These are phyloP conservation scores for Drosophila bifasciata DNA, from an alignment of 1,140 invertebrate genomes.

Conservation along the genomic window DNA sequence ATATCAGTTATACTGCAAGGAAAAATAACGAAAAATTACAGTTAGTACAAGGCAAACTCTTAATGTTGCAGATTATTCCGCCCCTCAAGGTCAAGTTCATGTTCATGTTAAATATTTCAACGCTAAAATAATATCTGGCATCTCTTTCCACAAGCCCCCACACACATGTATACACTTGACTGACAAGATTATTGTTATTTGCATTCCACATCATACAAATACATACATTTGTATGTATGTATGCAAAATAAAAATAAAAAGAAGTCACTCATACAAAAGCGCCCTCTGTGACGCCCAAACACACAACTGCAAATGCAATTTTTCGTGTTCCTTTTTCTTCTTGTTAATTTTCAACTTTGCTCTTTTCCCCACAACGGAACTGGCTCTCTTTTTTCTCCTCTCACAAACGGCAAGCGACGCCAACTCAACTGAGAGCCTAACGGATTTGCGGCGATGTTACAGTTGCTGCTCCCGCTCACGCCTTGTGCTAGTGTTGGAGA, in stretches of 20 bases:
- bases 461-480: slow-evolving; percentile 56
- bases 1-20: slow-evolving; percentile 48
- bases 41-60: slow-evolving; percentile 32
- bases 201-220: slow-evolving; percentile 28
- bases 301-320: slow-evolving; percentile 61
- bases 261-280: slow-evolving; percentile 36
- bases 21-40: slow-evolving; percentile 4
- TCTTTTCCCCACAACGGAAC: slow-evolving; percentile 51
- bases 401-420: slow-evolving; percentile 18
- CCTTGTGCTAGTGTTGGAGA: slow-evolving; percentile 62
- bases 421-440: slow-evolving; percentile 43
- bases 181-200: slow-evolving; percentile 50
- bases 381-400: slow-evolving; percentile 10
- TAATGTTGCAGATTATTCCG: slow-evolving; percentile 24
- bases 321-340: slow-evolving; percentile 34
- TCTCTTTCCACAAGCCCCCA: slow-evolving; percentile 34
- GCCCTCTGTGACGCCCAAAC: slow-evolving; percentile 49
- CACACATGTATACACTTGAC: slow-evolving; percentile 8
- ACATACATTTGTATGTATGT: slow-evolving; percentile 4
- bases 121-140: slow-evolving; percentile 30
- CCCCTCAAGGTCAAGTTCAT: slow-evolving; percentile 69
- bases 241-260: slow-evolving; percentile 8
- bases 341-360: slow-evolving; percentile 64
- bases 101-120: slow-evolving; percentile 62
- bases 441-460: slow-evolving; percentile 64